Evolutionary conservation across 2,113 vertebrate genomes (phyloP).

Genomic region (Canis aureus): DNA sequence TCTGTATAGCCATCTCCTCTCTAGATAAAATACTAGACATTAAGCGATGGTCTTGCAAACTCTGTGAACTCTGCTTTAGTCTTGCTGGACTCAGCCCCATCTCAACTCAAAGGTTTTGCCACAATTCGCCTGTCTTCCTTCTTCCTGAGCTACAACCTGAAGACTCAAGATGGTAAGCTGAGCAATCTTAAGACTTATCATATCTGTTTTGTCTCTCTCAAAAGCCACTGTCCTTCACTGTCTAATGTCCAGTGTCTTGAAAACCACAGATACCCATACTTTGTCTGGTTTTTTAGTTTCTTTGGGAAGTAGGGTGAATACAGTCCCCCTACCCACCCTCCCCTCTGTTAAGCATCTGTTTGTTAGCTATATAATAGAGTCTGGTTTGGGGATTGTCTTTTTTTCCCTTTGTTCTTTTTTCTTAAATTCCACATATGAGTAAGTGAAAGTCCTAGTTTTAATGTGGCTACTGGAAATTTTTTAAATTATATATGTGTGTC

Average conservation of each 20-base stretch:
- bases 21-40: background rate
- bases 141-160: background rate
- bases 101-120: background rate
- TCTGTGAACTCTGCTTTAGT: background rate
- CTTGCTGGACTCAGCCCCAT: background rate
- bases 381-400: background rate
- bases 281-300: background rate
- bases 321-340: background rate
- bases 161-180: background rate
- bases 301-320: background rate
- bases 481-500: background rate
- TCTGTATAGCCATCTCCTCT: background rate
- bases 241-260: background rate
- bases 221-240: background rate
- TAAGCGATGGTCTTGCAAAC: background rate
- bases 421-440: background rate
- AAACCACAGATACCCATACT: background rate
- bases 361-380: no score
- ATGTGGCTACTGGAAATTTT: background rate
- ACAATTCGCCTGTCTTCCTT: background rate
- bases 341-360: background rate
- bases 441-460: background rate
- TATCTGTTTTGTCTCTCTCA: background rate
- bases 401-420: background rate
- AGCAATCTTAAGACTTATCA: background rate